Evolutionary conservation across 2,113 vertebrate genomes (phyloP).

Genomic region (Pithys albifrons): DNA sequence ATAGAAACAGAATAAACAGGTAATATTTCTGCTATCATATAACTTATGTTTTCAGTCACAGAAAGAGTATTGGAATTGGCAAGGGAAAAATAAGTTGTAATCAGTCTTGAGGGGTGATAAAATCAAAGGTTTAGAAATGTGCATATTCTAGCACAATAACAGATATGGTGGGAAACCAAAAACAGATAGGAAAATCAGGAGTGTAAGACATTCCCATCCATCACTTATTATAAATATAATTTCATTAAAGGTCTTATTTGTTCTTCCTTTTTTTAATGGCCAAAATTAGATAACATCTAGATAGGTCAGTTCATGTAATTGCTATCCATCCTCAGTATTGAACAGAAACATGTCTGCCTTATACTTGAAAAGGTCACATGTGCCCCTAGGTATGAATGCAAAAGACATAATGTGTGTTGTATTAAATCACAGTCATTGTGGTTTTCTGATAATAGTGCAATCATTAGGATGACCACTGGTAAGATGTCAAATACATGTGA

Average conservation of each 20-base stretch:
- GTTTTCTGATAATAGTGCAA: not conserved
- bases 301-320: not conserved
- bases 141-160: not conserved
- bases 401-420: not conserved
- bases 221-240: not conserved
- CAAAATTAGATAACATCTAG: not conserved
- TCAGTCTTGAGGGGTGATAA: not conserved
- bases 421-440: not conserved
- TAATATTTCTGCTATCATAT: not conserved
- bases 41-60: not conserved
- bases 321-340: not conserved
- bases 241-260: not conserved
- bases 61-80: not conserved
- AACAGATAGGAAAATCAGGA: not conserved
- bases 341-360: not conserved
- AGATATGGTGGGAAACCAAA: not conserved
- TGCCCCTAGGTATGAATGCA: not conserved
- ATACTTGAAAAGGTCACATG: not conserved
- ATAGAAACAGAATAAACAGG: not conserved
- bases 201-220: not conserved
- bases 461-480: not conserved
- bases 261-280: not conserved
- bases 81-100: not conserved
- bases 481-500: conserved; percentile 4
- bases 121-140: fast-evolving